Conservation (phyloP, 2,888 invertebrate genomes). For the Yponomeuta malinellus region DNA sequence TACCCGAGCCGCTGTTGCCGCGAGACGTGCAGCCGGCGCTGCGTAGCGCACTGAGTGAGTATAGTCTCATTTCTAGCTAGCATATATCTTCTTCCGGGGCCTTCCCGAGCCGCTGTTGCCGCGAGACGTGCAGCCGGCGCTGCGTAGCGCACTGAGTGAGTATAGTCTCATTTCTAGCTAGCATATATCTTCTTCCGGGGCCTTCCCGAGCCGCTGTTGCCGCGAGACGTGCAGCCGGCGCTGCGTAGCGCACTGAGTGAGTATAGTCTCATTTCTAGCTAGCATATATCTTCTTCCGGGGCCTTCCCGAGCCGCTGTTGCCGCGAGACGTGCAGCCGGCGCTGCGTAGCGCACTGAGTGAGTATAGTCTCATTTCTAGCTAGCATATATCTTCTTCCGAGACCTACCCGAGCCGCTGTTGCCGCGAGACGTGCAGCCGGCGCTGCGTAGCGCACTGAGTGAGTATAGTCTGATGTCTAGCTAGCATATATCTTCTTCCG, state of each 20-base stretch:
- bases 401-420: constrained; percentile 90
- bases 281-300: constrained; percentile 81
- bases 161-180: not conserved
- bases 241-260: constrained; percentile 81
- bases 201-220: constrained; percentile 88
- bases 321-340: constrained; percentile 79
- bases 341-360: too few relatives aligned
- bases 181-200: constrained; percentile 84
- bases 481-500: constrained; percentile 78
- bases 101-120: constrained; percentile 89
- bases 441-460: constrained; percentile 82
- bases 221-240: constrained; percentile 80
- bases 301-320: constrained; percentile 88
- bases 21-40: constrained; percentile 81
- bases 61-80: not conserved
- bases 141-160: too few relatives aligned
- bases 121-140: constrained; percentile 75
- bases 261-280: constrained; percentile 15
- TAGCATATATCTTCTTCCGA: too few relatives aligned
- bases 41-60: constrained; percentile 79
- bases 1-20: constrained; percentile 89
- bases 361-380: not conserved
- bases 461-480: constrained; percentile 22
- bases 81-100: constrained; percentile 83
- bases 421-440: constrained; percentile 81